A percentile compares a stretch with the other conserved stretches of the same genome.
Evolutionary conservation across 2,888 invertebrate species (phyloP).

Genomic region (Synergus umbraculus): DNA sequence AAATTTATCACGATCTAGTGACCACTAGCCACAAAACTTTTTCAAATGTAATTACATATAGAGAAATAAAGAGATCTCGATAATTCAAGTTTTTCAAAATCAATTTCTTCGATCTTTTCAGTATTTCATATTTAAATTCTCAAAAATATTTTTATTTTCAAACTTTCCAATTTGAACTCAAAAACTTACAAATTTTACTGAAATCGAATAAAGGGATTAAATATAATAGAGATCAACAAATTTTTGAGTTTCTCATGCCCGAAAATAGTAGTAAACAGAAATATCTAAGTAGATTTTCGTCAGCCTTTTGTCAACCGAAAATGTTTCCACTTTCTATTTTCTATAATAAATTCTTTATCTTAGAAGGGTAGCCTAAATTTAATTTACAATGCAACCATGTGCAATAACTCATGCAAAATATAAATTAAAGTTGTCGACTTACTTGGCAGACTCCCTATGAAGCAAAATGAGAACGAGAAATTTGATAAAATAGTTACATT

Average conservation of each 20-base stretch:
- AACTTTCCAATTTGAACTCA: neutral
- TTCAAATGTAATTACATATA: neutral
- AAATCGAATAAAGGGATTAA: no score
- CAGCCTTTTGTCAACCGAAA: neutral
- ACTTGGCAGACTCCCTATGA: conserved; percentile 81
- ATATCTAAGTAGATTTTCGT: neutral
- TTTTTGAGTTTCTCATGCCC: neutral
- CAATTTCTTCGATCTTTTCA: neutral
- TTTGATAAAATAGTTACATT: conserved; percentile 11
- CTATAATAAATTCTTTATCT: neutral
- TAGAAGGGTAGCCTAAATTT: neutral
- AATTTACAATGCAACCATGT: conserved; percentile 6
- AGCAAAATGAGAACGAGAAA: conserved; percentile 61
- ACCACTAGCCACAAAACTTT: neutral
- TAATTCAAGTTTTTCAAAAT: neutral
- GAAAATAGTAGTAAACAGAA: neutral
- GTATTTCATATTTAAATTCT: no score
- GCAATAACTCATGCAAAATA: conserved; percentile 39
- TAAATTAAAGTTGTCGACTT: conserved; percentile 72
- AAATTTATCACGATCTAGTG: no score
- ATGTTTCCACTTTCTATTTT: neutral
- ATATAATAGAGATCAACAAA: neutral
- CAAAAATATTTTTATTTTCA: no score
- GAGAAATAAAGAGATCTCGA: neutral
- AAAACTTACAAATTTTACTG: no score